A percentile compares a stretch with the other conserved stretches of the same genome.
These are phyloP conservation scores for Chelon auratus DNA, from an alignment of 2,797 vertebrate genomes.

Conservation along the genomic window DNA sequence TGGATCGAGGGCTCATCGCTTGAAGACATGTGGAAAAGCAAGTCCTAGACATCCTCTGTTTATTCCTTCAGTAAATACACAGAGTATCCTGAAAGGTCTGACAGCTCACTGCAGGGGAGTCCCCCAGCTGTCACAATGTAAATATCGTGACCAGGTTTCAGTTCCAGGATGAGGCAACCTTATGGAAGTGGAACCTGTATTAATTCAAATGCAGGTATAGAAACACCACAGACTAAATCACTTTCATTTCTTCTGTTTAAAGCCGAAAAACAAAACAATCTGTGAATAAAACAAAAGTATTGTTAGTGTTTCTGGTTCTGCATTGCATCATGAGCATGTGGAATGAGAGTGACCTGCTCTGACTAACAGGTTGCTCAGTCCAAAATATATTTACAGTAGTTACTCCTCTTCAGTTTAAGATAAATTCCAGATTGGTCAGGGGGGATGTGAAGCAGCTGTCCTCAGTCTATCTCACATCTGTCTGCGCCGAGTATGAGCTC, in stretches of 20 bases:
- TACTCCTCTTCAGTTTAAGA: conserved; percentile 19
- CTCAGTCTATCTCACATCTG: conserved; percentile 51
- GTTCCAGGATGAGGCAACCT: neutral
- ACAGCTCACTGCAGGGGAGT: conserved; percentile 28
- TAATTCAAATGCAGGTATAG: neutral
- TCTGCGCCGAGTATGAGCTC: conserved; percentile 26
- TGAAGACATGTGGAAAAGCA: conserved; percentile 67
- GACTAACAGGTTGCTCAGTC: neutral
- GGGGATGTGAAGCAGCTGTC: conserved; percentile 3
- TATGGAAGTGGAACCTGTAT: conserved; percentile 9
- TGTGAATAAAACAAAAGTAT: neutral
- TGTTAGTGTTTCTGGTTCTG: neutral
- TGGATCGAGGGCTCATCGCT: conserved; percentile 43
- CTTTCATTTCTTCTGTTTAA: conserved; percentile 6
- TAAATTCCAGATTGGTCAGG: conserved; percentile 4
- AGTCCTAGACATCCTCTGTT: conserved; percentile 73
- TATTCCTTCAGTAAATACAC: conserved; percentile 76
- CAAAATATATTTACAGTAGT: conserved; percentile 29
- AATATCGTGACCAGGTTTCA: conserved; percentile 36
- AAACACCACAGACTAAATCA: neutral
- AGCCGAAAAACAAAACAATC: no score
- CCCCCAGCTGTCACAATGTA: conserved; percentile 31
- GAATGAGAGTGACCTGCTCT: neutral
- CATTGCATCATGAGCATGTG: neutral
- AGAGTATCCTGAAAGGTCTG: conserved; percentile 42